Base-by-base conservation (phyloP, 2,113 vertebrate species). In the Cettia cetti region DNA sequence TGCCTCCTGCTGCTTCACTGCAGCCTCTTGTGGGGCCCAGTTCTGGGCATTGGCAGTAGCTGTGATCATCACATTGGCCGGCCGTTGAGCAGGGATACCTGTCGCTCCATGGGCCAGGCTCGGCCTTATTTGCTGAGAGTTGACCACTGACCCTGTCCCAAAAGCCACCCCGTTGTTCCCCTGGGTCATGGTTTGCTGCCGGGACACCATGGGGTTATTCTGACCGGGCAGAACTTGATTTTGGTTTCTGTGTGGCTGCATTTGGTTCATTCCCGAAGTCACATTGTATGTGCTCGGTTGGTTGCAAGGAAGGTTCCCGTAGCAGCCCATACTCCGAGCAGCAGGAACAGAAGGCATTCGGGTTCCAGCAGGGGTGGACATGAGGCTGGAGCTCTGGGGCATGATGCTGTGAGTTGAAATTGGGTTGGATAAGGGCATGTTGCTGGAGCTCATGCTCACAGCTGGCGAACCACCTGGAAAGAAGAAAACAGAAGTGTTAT, bases 161-260 rank as follows among this genome's bases (percentile, higher is more conserved):
- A 99, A 99, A 74, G 98, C 61, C 0, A 94, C 69, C 40, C 92
- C 52, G 6, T 92, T 98, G 64, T 69, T 97, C 9, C 92, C 97
- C 79, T 97, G 94, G 6, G 97, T 95, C 94, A 96, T 94, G 93
- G 49, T 86, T 75, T 98, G 97, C 90, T 86, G 98, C 54, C 98
- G 98, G 80, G 98, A 85, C 81, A 98, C 98, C 85, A 98, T 86
- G 9, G 98, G 52, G 68, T 98, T 99, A 92, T 90, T 99, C 64
- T 98, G 99, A 95, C 89, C 95, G 31, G 98, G 92, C 90, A 98
- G 97, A 26, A 98, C 95, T 82, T 97, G 98, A 57, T 96, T 98
- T 64, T 98, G 97, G 92, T 97, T 98, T 96, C 97, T 98, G 65
- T 98, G 99, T 66, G 98, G 98, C 90, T 98, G 98, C 81, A 99